Evolutionary conservation across 2,888 invertebrate genomes (phyloP).

Genomic region (Tetanocera ferruginea): DNA sequence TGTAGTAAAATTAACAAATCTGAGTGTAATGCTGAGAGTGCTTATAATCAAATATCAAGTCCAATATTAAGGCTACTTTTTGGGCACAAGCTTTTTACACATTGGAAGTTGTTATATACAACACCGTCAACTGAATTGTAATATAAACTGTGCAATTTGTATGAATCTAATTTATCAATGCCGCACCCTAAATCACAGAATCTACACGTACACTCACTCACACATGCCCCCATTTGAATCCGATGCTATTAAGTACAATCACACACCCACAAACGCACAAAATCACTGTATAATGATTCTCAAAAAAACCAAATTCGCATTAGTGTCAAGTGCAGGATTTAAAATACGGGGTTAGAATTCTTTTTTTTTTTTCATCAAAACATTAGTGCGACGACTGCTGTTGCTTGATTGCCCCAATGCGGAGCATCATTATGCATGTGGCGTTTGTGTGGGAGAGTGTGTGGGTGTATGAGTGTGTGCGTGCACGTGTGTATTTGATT

Average conservation of each 20-base stretch:
- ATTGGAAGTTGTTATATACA: not conserved
- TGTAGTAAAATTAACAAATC: no score
- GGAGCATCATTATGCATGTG: constrained; percentile 24
- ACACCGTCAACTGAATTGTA: no score
- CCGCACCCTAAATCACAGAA: not conserved
- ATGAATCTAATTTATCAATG: no score
- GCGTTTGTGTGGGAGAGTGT: not conserved
- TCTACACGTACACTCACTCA: not conserved
- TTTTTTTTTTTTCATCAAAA: constrained; percentile 21
- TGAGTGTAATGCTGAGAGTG: no score
- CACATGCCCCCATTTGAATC: not conserved
- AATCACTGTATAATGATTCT: constrained; percentile 19
- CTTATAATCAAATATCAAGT: no score
- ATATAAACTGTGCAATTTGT: no score
- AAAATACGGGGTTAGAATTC: constrained; percentile 18
- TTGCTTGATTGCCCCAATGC: constrained; percentile 31
- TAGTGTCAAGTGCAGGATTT: constrained; percentile 37
- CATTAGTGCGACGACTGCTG: constrained; percentile 16
- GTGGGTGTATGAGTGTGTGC: not conserved
- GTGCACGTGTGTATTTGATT: not conserved
- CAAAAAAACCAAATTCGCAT: constrained; percentile 29
- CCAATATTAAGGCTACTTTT: not conserved
- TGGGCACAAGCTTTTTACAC: not conserved
- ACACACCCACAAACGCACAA: not conserved
- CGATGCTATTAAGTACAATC: not conserved